A percentile compares a stretch with the other conserved stretches of the same genome.
Conservation (phyloP, 2,888 invertebrate species). For the Brenthis hecate region DNA sequence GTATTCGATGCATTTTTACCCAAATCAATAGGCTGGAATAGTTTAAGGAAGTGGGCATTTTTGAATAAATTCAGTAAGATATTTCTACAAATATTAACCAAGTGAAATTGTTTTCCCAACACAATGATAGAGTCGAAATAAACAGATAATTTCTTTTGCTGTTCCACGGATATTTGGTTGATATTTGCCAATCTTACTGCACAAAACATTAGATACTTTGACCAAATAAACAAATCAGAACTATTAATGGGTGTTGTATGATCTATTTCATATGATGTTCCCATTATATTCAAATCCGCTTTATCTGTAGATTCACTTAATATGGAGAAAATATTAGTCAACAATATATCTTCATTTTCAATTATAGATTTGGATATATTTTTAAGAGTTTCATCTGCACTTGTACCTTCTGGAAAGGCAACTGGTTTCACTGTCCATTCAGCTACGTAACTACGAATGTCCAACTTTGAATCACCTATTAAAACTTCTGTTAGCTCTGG, state of each 20-base stretch:
- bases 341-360: conserved; percentile 52
- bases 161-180: conserved; percentile 52
- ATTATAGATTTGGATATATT: conserved; percentile 72
- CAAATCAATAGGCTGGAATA: conserved; percentile 62
- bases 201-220: conserved; percentile 70
- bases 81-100: conserved; percentile 57
- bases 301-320: conserved; percentile 51
- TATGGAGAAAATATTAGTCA: conserved; percentile 60
- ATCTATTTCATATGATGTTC: conserved; percentile 54
- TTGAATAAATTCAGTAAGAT: conserved; percentile 63
- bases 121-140: conserved; percentile 62
- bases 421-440: conserved; percentile 73
- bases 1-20: conserved; percentile 55
- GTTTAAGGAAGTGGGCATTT: conserved; percentile 67
- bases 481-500: conserved; percentile 76
- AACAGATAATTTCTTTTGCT: conserved; percentile 54
- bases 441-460: conserved; percentile 75
- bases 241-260: conserved; percentile 51
- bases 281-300: conserved; percentile 51
- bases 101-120: conserved; percentile 58
- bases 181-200: conserved; percentile 61
- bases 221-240: conserved; percentile 68
- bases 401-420: conserved; percentile 56
- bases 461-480: conserved; percentile 71
- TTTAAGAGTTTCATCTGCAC: conserved; percentile 56